Percentiles rank a stretch among this genome's conserved stretches.
Conservation (phyloP, 2,113 vertebrate genomes). For the Ardeotis arabs region DNA sequence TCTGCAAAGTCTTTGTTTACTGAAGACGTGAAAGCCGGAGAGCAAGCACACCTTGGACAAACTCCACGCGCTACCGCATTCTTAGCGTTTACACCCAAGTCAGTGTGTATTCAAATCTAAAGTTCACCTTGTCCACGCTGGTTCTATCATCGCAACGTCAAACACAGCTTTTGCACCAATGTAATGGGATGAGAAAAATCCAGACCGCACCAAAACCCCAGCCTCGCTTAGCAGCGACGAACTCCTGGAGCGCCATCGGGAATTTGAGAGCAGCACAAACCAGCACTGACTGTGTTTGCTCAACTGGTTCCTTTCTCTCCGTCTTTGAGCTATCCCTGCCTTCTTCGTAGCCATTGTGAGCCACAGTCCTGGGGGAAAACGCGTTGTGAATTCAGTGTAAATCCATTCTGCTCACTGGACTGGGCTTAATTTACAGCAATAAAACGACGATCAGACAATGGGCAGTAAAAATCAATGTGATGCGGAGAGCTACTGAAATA, state of each 20-base stretch:
- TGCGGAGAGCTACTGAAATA: neutral
- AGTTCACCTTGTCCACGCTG: neutral
- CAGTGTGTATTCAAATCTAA: neutral
- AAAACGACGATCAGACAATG: neutral
- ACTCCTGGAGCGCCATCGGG: neutral
- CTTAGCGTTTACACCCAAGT: neutral
- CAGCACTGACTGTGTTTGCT: neutral
- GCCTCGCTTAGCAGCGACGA: neutral
- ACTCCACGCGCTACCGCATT: accelerated
- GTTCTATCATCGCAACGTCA: accelerated
- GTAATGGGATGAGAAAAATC: neutral
- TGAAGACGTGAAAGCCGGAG: accelerated
- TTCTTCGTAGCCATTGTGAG: neutral
- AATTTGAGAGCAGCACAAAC: neutral
- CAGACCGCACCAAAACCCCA: accelerated
- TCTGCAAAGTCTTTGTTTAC: neutral
- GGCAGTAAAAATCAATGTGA: conserved; percentile 6
- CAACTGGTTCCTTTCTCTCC: neutral
- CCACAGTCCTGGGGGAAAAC: neutral
- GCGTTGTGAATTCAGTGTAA: neutral
- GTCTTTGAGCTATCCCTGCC: neutral
- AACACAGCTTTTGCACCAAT: accelerated
- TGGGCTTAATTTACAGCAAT: neutral
- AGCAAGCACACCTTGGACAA: accelerated
- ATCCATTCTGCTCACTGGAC: neutral